phyloP scores from a whole-genome alignment of 2,113 vertebrate species.

The Trematocara stigmaticum region DNA sequence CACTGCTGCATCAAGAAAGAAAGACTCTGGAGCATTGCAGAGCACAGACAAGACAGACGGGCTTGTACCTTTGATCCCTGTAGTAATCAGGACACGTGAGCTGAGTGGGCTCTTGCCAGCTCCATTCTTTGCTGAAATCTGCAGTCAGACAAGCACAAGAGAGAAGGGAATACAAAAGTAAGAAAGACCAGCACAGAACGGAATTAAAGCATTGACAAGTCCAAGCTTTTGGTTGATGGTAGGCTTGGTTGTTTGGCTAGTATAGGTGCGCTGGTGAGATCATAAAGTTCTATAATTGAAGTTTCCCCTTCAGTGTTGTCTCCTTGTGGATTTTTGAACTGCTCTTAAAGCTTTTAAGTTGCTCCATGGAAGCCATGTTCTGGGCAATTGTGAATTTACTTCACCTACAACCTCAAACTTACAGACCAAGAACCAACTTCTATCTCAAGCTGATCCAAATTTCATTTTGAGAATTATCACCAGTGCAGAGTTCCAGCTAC shows the following conservation, averaged over 20 bases:
- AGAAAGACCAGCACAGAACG: neutral
- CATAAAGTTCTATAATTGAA: neutral
- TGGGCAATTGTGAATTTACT: neutral
- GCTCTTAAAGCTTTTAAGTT: neutral
- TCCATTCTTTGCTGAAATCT: constrained; percentile 91
- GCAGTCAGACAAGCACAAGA: neutral
- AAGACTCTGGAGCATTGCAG: neutral
- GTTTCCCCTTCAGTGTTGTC: neutral
- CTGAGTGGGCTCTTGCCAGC: constrained; percentile 91
- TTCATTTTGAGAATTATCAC: neutral
- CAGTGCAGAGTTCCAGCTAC: neutral
- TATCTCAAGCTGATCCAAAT: neutral
- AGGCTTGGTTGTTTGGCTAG: neutral
- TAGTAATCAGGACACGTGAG: constrained; percentile 84
- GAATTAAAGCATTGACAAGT: neutral
- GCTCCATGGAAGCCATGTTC: neutral
- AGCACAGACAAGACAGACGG: neutral
- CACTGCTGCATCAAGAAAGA: neutral
- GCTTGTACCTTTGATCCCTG: constrained; percentile 87
- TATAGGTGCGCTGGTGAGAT: neutral
- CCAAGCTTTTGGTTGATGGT: neutral
- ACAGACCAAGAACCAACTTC: neutral
- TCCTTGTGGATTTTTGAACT: neutral
- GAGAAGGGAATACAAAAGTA: neutral
- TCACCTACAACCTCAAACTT: neutral